A percentile compares a stretch with the other conserved stretches of the same genome.
phyloP scores from a whole-genome alignment of 2,888 invertebrate species.

The Elegia similella region DNA sequence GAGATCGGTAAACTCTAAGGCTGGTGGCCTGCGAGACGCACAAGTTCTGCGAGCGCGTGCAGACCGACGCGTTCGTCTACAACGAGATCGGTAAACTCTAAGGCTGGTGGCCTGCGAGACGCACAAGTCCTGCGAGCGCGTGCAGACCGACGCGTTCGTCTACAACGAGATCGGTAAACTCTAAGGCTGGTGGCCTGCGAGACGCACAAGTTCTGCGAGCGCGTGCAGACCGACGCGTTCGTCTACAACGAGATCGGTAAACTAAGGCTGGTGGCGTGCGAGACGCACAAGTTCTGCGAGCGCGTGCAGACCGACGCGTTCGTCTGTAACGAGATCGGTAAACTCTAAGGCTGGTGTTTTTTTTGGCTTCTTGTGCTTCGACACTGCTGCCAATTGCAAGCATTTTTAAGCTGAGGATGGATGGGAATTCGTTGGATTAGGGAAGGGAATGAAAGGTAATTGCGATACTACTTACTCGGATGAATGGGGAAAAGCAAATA shows the following conservation, averaged over 20 bases:
- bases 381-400: no score
- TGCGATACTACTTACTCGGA: no score
- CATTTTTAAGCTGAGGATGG: no score
- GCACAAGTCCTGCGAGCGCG: slow-evolving; percentile 96
- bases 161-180: slow-evolving; percentile 92
- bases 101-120: slow-evolving; percentile 95
- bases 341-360: no score
- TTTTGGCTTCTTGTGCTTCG: no score
- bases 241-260: slow-evolving; percentile 94
- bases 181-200: slow-evolving; percentile 95
- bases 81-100: slow-evolving; percentile 93
- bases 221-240: slow-evolving; percentile 96
- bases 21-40: slow-evolving; percentile 98
- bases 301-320: slow-evolving; percentile 95
- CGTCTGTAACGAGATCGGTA: background rate
- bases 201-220: slow-evolving; percentile 97
- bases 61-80: slow-evolving; percentile 95
- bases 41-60: slow-evolving; percentile 96
- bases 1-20: slow-evolving; percentile 88
- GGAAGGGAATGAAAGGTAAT: no score
- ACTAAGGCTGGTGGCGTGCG: slow-evolving; percentile 92
- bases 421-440: no score
- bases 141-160: slow-evolving; percentile 96
- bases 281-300: slow-evolving; percentile 98
- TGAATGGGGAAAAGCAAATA: no score